phyloP scores from a whole-genome alignment of 2,888 invertebrate species.

The Nomada goodeniana region DNA sequence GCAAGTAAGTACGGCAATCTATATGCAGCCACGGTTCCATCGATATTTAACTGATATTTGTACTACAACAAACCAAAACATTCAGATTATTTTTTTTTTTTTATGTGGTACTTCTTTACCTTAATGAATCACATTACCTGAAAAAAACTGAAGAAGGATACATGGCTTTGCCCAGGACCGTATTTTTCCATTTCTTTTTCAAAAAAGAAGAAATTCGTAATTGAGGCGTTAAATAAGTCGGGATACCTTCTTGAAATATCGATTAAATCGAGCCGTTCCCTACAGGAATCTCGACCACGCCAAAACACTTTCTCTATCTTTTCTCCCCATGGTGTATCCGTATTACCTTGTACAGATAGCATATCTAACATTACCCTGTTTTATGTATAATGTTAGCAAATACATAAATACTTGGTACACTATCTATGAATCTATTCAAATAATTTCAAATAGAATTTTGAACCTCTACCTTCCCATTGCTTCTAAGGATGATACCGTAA shows the following conservation, averaged over 20 bases:
- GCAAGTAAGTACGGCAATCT: constrained; percentile 95
- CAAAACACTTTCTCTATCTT: constrained; percentile 93
- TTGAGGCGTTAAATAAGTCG: constrained; percentile 94
- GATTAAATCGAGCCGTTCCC: constrained; percentile 92
- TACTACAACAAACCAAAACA: constrained; percentile 87
- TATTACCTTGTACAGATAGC: constrained; percentile 94
- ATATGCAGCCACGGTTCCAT: constrained; percentile 98
- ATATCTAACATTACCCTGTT: constrained; percentile 94
- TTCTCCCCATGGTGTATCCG: constrained; percentile 89
- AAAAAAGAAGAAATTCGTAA: constrained; percentile 99
- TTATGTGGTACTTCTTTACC: background rate
- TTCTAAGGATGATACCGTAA: constrained; percentile 96
- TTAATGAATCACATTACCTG: constrained; percentile 87
- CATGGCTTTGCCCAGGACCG: constrained; percentile 93
- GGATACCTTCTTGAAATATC: constrained; percentile 91
- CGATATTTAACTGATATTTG: constrained; percentile 97
- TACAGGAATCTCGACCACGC: constrained; percentile 96
- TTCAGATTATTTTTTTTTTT: constrained; percentile 25
- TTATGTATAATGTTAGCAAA: constrained; percentile 49
- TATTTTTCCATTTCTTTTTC: constrained; percentile 92
- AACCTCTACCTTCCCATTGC: constrained; percentile 93
- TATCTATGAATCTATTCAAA: constrained; percentile 8
- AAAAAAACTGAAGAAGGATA: constrained; percentile 97
- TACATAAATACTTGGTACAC: constrained; percentile 16
- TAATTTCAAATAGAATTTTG: background rate